Evolutionary conservation across 2,888 invertebrate species (phyloP), one percentile per base, ranked within the genome.

Genomic region (Parelbella ahira): DNA sequence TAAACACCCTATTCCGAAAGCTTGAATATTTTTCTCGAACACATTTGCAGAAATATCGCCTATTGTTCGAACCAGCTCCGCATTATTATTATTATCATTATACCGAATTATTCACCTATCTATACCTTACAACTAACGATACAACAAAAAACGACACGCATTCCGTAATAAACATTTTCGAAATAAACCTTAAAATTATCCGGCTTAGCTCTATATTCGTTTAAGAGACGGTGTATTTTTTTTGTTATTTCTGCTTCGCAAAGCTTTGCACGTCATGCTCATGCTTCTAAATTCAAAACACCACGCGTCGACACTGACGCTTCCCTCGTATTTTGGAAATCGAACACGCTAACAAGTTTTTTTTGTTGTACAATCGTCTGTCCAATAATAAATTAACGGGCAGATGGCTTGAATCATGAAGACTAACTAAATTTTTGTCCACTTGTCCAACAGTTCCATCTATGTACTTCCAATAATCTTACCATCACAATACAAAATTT

Each of bases 171-270:
- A 42, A 33, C 27, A 10, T n/a, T n/a, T 15, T 28, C n/a, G 8
- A 27, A 42, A 29, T 29, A 62, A 63, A 54, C 47, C 61, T 60
- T 60, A 58, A 47, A 58, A 60, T 52, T 69, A 77, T 77, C 86
- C 86, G 82, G 81, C 84, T 64, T 84, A 82, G 82, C 74, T 74
- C 81, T 62, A 66, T 64, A 75, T 71, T 68, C 61, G 70, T 64
- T 63, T 68, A 66, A 80, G 84, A 84, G 84, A 84, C 84, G 80
- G 55, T 61, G 49, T 63, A 58, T 56, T 54, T 37, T 44, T 45
- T 53, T 58, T 20, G 7, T 32, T 21, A 13, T 34, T 41, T 51
- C 45, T 53, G 54, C 56, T 54, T 52, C 52, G 79, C 76, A 53
- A 49, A 75, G 70, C 75, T 51, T 52, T 51, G 47, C 56, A 58